Evolutionary conservation across 2,113 vertebrate species (phyloP).

Genomic region (Leuciscus idus): DNA sequence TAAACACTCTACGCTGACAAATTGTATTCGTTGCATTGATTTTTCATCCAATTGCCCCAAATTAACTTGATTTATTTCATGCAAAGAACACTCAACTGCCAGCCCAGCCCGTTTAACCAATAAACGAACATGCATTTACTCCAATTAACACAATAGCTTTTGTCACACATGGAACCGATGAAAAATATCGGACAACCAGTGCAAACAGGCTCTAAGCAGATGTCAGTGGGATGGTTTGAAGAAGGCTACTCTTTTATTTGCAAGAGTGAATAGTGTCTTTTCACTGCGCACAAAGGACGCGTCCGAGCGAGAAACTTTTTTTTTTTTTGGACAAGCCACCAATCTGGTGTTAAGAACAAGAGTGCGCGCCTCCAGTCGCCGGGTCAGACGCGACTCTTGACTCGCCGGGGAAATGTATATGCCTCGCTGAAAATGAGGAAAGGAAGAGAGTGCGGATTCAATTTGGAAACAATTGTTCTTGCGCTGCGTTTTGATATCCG

Average conservation of each 20-base stretch:
- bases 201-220: slow-evolving; percentile 79
- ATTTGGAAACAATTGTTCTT: slow-evolving; percentile 55
- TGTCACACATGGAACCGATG: slow-evolving; percentile 36
- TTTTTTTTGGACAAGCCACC: slow-evolving; percentile 59
- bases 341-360: slow-evolving; percentile 63
- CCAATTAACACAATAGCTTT: slow-evolving; percentile 58
- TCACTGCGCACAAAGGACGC: slow-evolving; percentile 84
- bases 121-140: slow-evolving; percentile 71
- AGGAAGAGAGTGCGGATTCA: slow-evolving; percentile 50
- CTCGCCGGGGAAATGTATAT: slow-evolving; percentile 39
- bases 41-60: slow-evolving; percentile 84
- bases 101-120: slow-evolving; percentile 67
- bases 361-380: slow-evolving; percentile 42
- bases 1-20: slow-evolving; percentile 67
- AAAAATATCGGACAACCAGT: slow-evolving; percentile 56
- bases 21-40: slow-evolving; percentile 81
- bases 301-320: slow-evolving; percentile 77
- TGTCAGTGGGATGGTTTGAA: slow-evolving; percentile 72
- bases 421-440: slow-evolving; percentile 27
- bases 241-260: slow-evolving; percentile 69
- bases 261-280: slow-evolving; percentile 61
- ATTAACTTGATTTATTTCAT: slow-evolving; percentile 94
- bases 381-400: slow-evolving; percentile 46
- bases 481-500: slow-evolving; percentile 42
- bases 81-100: slow-evolving; percentile 85